Evolutionary conservation across 2,113 vertebrate genomes (phyloP).

Genomic region (Labeo rohita): DNA sequence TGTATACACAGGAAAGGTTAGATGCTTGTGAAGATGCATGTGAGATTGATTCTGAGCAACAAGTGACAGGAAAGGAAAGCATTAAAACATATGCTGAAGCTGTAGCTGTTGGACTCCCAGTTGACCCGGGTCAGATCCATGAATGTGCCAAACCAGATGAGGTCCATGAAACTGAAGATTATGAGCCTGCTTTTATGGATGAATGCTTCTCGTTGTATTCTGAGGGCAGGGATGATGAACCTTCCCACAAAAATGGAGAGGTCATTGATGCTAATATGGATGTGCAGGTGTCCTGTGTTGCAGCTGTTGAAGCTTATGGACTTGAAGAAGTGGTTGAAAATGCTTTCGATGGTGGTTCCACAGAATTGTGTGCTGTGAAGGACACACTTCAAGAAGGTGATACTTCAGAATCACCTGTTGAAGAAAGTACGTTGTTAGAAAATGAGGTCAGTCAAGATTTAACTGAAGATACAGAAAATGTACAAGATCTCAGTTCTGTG

Average conservation of each 20-base stretch:
- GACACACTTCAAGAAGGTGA: slow-evolving; percentile 9
- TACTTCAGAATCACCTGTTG: not conserved
- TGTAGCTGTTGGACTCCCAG: slow-evolving; percentile 37
- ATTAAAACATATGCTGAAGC: slow-evolving; percentile 53
- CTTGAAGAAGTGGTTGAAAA: slow-evolving; percentile 35
- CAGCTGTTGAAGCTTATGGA: slow-evolving; percentile 21
- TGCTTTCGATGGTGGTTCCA: slow-evolving; percentile 1
- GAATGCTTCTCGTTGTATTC: not conserved
- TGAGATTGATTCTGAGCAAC: slow-evolving; percentile 10
- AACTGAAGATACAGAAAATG: not conserved
- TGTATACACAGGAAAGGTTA: not conserved
- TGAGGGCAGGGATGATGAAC: slow-evolving; percentile 27
- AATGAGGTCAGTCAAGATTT: slow-evolving; percentile 14
- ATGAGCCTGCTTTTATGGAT: slow-evolving; percentile 14
- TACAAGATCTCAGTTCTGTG: slow-evolving; percentile 1
- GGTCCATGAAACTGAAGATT: slow-evolving; percentile 4
- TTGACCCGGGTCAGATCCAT: not conserved
- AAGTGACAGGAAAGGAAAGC: not conserved
- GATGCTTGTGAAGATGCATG: slow-evolving; percentile 24
- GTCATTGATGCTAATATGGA: not conserved
- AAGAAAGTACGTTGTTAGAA: not conserved
- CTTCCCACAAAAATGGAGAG: slow-evolving; percentile 9
- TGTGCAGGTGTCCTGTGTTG: slow-evolving; percentile 6
- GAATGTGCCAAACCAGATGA: not conserved
- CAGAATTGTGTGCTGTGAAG: not conserved